Conservation (phyloP, 2,888 invertebrate genomes). For the Nemurella pictetii region DNA sequence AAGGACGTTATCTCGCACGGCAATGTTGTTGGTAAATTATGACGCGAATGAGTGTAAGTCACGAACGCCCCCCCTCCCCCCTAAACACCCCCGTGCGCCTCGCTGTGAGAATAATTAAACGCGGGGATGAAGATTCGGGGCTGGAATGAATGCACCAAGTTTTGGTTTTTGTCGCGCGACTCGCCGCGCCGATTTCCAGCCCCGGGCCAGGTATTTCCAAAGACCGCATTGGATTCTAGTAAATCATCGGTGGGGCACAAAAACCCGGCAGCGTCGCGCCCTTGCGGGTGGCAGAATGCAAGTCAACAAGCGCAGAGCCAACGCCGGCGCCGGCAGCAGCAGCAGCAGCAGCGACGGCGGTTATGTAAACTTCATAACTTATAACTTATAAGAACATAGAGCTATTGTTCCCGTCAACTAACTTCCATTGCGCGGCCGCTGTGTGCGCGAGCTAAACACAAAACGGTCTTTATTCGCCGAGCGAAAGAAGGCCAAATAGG, state of each 20-base stretch:
- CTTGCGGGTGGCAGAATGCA: background rate
- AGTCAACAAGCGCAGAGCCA: background rate
- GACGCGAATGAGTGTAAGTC: background rate
- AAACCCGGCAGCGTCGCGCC: background rate
- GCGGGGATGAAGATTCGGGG: background rate
- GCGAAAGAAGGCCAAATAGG: background rate
- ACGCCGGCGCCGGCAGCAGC: background rate
- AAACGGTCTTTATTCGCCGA: constrained; percentile 19
- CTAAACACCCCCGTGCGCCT: background rate
- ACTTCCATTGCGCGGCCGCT: background rate
- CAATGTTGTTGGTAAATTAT: background rate
- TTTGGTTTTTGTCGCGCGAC: background rate
- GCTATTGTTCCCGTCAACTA: constrained; percentile 26
- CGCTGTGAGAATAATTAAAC: background rate
- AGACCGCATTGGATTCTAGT: constrained; percentile 17
- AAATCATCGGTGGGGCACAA: constrained; percentile 9
- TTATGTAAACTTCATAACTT: constrained; percentile 21
- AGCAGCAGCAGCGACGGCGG: background rate
- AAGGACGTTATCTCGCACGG: background rate
- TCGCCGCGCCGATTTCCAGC: background rate
- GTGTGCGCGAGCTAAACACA: background rate
- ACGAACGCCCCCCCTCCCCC: background rate
- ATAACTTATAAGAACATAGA: background rate
- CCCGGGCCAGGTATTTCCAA: constrained; percentile 13
- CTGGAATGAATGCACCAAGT: background rate